phyloP scores from a whole-genome alignment of 2,888 invertebrate genomes.

The Linyphia triangularis region DNA sequence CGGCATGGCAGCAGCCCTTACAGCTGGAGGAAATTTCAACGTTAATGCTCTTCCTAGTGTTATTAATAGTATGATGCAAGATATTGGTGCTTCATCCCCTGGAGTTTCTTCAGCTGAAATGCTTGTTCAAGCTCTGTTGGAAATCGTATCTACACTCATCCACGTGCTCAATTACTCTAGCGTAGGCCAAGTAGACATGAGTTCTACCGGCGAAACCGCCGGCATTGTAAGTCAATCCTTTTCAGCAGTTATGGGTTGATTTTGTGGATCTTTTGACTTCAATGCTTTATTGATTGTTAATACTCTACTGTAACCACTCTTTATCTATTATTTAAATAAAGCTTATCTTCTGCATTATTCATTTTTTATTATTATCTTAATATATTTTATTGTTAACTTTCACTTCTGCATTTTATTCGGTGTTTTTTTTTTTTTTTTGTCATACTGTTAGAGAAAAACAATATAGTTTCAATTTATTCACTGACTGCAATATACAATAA shows the following conservation, averaged over 20 bases:
- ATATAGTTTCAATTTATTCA: too few relatives aligned
- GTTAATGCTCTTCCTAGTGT: not conserved
- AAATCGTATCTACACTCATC: conserved; percentile 40
- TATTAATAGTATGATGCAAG: not conserved
- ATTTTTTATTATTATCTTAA: not conserved
- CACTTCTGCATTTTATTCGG: too few relatives aligned
- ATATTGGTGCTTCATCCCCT: not conserved
- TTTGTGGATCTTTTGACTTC: not conserved
- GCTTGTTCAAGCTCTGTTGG: conserved; percentile 36
- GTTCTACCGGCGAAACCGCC: not conserved
- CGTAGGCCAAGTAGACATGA: conserved; percentile 27
- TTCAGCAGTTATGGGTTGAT: not conserved
- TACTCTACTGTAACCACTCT: not conserved
- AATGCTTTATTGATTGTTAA: not conserved
- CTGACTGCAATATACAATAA: too few relatives aligned
- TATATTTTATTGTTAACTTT: too few relatives aligned
- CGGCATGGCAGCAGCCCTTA: not conserved
- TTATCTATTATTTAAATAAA: not conserved
- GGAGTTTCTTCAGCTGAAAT: conserved; percentile 19
- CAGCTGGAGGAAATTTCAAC: conserved; percentile 16
- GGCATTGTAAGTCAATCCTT: conserved; percentile 22
- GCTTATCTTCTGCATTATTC: not conserved
- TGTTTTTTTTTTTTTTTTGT: too few relatives aligned
- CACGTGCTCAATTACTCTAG: conserved; percentile 14
- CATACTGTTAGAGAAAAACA: too few relatives aligned